These are phyloP conservation scores for Perca schrenkii DNA, from an alignment of 2,113 vertebrate species.

Conservation along the genomic window DNA sequence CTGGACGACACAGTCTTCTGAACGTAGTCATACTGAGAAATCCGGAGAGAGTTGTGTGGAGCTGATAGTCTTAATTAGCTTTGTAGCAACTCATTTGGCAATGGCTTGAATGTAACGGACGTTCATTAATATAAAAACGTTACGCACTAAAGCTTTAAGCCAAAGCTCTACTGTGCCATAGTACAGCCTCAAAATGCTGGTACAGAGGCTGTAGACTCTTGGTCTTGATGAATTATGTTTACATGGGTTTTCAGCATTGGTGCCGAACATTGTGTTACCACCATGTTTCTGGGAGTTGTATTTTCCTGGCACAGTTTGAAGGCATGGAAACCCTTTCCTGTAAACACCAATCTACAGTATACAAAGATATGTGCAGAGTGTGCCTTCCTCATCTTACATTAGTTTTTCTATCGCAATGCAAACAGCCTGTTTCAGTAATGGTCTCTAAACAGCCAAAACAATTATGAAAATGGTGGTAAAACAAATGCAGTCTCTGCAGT, in stretches of 20 bases:
- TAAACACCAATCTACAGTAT: background rate
- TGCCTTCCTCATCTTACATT: constrained; percentile 2
- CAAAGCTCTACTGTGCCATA: background rate
- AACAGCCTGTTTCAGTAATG: constrained; percentile 7
- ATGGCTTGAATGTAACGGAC: no score
- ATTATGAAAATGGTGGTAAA: constrained; percentile 21
- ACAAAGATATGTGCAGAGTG: background rate
- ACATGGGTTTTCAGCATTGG: background rate
- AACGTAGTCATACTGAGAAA: no score
- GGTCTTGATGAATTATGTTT: background rate
- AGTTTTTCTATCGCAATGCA: constrained; percentile 17
- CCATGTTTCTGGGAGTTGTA: background rate
- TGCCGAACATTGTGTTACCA: background rate
- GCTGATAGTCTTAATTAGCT: no score
- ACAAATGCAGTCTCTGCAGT: constrained; percentile 8
- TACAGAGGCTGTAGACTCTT: background rate
- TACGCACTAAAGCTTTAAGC: background rate
- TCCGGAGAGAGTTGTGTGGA: no score
- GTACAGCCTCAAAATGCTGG: background rate
- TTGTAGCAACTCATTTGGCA: no score
- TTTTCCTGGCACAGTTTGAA: background rate
- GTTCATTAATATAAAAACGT: no score
- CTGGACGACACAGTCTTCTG: no score
- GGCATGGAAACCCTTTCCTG: background rate
- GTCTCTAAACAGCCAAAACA: background rate